phyloP scores from a whole-genome alignment of 1,140 invertebrate species.

The Pachyrhynchus sulphureomaculatus region DNA sequence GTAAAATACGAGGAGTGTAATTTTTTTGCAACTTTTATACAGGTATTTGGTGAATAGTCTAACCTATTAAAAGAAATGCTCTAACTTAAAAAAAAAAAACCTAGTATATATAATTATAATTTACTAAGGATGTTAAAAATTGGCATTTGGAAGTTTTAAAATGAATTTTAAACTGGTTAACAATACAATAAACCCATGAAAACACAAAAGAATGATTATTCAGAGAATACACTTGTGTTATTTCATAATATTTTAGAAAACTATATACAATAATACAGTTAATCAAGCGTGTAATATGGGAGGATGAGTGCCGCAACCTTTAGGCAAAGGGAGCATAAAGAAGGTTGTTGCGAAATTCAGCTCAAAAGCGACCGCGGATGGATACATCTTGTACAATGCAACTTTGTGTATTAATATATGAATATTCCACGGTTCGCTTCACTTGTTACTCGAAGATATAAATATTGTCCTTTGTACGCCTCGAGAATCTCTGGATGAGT shows the following conservation, averaged over 20 bases:
- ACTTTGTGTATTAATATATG: conserved; percentile 48
- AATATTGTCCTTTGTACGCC: conserved; percentile 45
- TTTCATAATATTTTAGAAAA: conserved; percentile 35
- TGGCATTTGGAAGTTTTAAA: too few species aligned
- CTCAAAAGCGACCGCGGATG: conserved; percentile 41
- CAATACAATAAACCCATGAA: neutral
- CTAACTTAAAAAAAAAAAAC: too few species aligned
- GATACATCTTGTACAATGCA: conserved; percentile 42
- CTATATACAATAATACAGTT: conserved; percentile 34
- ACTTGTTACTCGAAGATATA: conserved; percentile 44
- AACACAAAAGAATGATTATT: conserved; percentile 7
- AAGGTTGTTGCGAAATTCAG: conserved; percentile 36
- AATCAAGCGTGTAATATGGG: conserved; percentile 45
- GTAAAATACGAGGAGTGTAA: too few species aligned
- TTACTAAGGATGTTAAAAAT: too few species aligned
- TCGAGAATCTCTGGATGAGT: conserved; percentile 33
- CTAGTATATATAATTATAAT: too few species aligned
- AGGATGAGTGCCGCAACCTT: conserved; percentile 33
- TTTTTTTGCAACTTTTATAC: too few species aligned
- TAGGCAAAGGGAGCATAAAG: conserved; percentile 33
- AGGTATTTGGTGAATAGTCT: too few species aligned
- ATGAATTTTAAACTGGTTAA: too few species aligned
- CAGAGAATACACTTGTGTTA: conserved; percentile 13
- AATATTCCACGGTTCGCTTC: conserved; percentile 44
- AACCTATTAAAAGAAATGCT: too few species aligned